These are phyloP conservation scores for Drosophila hydei DNA, from an alignment of 1,140 invertebrate species.

Conservation along the genomic window DNA sequence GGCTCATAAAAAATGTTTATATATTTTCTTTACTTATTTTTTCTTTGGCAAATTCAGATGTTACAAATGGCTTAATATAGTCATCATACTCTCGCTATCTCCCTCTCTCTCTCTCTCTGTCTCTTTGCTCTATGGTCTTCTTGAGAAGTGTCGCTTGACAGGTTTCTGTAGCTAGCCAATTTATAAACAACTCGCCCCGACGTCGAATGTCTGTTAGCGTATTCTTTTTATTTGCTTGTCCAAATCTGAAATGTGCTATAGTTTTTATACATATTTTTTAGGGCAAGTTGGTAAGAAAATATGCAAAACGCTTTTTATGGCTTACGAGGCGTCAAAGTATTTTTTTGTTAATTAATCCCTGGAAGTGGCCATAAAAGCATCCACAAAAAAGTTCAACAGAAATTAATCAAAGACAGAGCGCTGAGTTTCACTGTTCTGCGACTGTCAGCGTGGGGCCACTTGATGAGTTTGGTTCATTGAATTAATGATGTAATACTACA, in stretches of 20 bases:
- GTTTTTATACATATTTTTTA: conserved; percentile 9
- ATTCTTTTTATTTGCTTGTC: background rate
- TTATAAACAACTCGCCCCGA: background rate
- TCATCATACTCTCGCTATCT: conserved; percentile 1
- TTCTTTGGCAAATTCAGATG: background rate
- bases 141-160: conserved; percentile 3
- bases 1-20: no score
- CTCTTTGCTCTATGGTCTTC: background rate
- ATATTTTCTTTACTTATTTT: background rate
- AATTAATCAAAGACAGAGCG: conserved; percentile 41
- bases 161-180: conserved; percentile 4
- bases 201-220: background rate
- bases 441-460: conserved; percentile 50
- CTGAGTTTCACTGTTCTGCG: conserved; percentile 24
- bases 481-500: conserved; percentile 50
- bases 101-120: background rate
- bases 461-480: conserved; percentile 52
- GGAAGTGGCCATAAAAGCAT: conserved; percentile 39
- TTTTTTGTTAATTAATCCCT: conserved; percentile 42
- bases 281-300: conserved; percentile 5
- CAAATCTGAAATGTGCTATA: background rate
- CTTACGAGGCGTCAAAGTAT: conserved; percentile 46
- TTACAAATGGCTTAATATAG: conserved; percentile 9
- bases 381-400: conserved; percentile 31
- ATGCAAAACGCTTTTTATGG: conserved; percentile 41